phyloP scores from a whole-genome alignment of 2,888 invertebrate genomes.

The Sepioteuthis lessoniana region DNA sequence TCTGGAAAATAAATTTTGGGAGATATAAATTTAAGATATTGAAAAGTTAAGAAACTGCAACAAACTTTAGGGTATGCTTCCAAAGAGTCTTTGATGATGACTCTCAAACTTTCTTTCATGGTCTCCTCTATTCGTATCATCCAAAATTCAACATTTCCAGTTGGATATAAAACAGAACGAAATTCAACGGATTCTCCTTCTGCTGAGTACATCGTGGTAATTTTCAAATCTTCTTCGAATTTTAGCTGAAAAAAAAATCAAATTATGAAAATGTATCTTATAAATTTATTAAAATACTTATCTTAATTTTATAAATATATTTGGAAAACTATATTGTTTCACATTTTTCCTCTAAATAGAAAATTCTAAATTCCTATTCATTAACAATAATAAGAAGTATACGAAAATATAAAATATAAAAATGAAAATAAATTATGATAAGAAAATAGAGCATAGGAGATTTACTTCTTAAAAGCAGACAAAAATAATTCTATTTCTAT shows the following conservation, averaged over 20 bases:
- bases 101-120: constrained; percentile 81
- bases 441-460: no score
- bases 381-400: not conserved
- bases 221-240: constrained; percentile 82
- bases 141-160: constrained; percentile 86
- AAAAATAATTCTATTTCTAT: no score
- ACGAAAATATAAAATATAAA: no score
- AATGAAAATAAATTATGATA: no score
- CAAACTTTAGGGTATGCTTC: constrained; percentile 72
- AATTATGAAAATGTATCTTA: not conserved
- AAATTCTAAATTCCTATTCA: no score
- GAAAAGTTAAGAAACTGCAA: not conserved
- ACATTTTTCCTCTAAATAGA: not conserved
- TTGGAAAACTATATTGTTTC: no score
- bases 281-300: not conserved
- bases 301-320: not conserved
- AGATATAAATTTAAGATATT: not conserved
- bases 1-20: not conserved
- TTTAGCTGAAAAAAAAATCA: constrained; percentile 67
- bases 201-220: constrained; percentile 84
- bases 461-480: no score
- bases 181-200: constrained; percentile 85
- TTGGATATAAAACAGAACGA: constrained; percentile 81
- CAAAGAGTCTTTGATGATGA: constrained; percentile 77
- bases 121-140: constrained; percentile 81